Evolutionary conservation across 2,888 invertebrate genomes (phyloP), one percentile per base, ranked within the genome.

Genomic region (Caenorhabditis sp.): DNA sequence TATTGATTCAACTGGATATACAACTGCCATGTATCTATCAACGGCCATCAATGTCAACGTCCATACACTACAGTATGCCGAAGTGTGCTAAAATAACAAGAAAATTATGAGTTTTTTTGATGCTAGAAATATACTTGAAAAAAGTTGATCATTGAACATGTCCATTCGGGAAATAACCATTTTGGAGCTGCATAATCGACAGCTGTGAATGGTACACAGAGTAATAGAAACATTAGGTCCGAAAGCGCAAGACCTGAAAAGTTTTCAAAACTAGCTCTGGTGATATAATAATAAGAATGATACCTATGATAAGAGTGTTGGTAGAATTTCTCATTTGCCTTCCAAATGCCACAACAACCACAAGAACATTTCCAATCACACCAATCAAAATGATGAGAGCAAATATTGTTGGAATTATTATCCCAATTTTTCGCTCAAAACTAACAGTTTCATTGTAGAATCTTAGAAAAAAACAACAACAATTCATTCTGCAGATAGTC

Each of bases 191-290:
- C 93, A 88, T 95, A 95, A 86, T 94, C 94, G 19, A 93, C 92
- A 0, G 94, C 95, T 0, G 95, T 95, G 89, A 95, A 95, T 0
- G 95, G 95, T 21, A 95, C 94, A 89, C 95, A 95, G 89, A 95
- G 94, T 62, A 94, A 92, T 53, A 95, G 94, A 89, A 96, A 95
- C 31, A 94, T 91, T 31, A 96, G 90, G 88, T 95, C 95, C 49
- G 95, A 85, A 10, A 83, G 66, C 14, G 87, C 86, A 19, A 87
- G 78, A 1, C 84, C 85, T 84, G 60, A 79, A 70, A 36, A 27
- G 12, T 31, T 17, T n/a, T n/a, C n/a, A n/a, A n/a, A n/a, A n/a
- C n/a, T n/a, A n/a, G n/a, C n/a, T n/a, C 10, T 8, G 2, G n/a
- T 23, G 1, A 14, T 1, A 8, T n/a, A n/a, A n/a, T n/a, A n/a